These are phyloP conservation scores for Anguilla japonica DNA, from an alignment of 2,113 vertebrate species.

Conservation along the genomic window DNA sequence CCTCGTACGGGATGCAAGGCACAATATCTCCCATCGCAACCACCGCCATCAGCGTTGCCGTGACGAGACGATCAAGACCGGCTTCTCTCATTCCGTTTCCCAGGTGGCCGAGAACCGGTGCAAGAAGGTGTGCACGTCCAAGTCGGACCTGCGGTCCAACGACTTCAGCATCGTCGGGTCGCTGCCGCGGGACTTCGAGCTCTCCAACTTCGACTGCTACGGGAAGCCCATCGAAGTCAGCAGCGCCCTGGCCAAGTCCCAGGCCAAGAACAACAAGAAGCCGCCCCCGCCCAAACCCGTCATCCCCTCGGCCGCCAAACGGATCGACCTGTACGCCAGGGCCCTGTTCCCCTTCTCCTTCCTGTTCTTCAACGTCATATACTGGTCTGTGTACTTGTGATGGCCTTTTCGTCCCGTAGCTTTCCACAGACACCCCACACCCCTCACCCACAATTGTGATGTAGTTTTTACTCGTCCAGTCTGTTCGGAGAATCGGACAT, in stretches of 20 bases:
- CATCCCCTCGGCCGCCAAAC: slow-evolving; percentile 93
- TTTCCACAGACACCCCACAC: neutral
- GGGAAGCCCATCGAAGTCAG: slow-evolving; percentile 92
- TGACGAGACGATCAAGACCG: slow-evolving; percentile 30
- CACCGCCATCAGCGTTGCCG: slow-evolving; percentile 37
- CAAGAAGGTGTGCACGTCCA: slow-evolving; percentile 98
- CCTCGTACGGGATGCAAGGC: too few relatives aligned
- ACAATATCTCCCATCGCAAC: neutral
- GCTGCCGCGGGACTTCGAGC: slow-evolving; percentile 95
- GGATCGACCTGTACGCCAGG: slow-evolving; percentile 91
- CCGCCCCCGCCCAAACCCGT: slow-evolving; percentile 91
- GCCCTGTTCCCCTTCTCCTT: slow-evolving; percentile 97
- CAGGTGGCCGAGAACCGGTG: slow-evolving; percentile 95
- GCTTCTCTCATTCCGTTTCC: slow-evolving; percentile 36
- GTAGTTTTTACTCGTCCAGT: neutral
- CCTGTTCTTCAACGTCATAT: slow-evolving; percentile 98
- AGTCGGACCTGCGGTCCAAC: slow-evolving; percentile 94
- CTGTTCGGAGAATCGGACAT: neutral
- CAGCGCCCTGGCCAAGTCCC: slow-evolving; percentile 77
- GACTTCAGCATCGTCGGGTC: slow-evolving; percentile 99
- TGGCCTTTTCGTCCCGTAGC: slow-evolving; percentile 34
- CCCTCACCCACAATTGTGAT: neutral
- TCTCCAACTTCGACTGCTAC: slow-evolving; percentile 99
- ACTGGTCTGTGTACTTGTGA: slow-evolving; percentile 99
- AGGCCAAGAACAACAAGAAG: slow-evolving; percentile 90